Percentiles rank a stretch among this genome's conserved stretches.
These are phyloP conservation scores for Australoheros scitulus DNA, from an alignment of 2,113 vertebrate genomes.

Conservation along the genomic window DNA sequence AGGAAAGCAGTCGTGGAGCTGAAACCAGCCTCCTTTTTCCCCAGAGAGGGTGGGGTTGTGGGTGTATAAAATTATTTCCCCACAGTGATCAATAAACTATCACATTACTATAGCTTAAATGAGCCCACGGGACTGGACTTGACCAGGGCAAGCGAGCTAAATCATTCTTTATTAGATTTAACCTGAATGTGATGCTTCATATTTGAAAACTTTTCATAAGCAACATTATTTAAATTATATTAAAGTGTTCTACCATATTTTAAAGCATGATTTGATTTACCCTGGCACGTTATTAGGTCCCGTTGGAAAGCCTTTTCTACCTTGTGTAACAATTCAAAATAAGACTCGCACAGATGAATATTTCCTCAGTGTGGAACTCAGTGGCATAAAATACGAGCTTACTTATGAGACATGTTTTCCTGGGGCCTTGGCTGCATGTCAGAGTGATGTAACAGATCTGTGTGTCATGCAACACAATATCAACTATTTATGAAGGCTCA, in stretches of 20 bases:
- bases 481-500: conserved; percentile 53
- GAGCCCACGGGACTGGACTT: not conserved
- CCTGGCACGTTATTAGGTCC: not conserved
- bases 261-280: conserved; percentile 1
- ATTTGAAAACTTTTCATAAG: not conserved
- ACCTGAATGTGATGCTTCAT: conserved; percentile 15
- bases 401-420: conserved; percentile 15
- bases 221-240: not conserved
- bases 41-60: not conserved
- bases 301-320: not conserved
- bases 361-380: conserved; percentile 1
- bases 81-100: conserved; percentile 30
- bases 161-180: conserved; percentile 7
- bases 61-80: not conserved
- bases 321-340: conserved; percentile 1
- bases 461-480: conserved; percentile 33
- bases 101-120: conserved; percentile 10
- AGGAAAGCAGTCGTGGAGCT: not conserved
- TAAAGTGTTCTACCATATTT: not conserved
- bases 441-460: conserved; percentile 55
- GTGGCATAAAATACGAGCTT: not conserved
- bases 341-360: conserved; percentile 10
- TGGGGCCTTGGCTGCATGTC: conserved; percentile 25
- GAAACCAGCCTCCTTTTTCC: not conserved
- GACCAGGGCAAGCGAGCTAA: not conserved